These are phyloP conservation scores for Panurus biarmicus DNA, from an alignment of 2,113 vertebrate species.

Conservation along the genomic window DNA sequence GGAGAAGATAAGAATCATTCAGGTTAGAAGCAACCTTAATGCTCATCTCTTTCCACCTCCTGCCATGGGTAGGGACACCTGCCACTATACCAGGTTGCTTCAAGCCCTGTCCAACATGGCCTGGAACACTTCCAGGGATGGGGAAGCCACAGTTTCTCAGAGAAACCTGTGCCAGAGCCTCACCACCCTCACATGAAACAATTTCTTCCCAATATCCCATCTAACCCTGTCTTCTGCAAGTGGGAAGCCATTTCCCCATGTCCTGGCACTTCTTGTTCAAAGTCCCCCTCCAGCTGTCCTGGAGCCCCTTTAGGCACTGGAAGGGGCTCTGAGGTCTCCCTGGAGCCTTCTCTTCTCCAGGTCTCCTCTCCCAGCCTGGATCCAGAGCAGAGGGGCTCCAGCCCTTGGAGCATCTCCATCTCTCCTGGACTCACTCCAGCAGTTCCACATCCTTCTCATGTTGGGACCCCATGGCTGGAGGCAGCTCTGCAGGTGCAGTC, in stretches of 20 bases:
- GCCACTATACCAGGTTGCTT: neutral
- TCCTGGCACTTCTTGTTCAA: neutral
- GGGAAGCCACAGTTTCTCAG: neutral
- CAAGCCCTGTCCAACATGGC: neutral
- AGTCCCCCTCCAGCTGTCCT: neutral
- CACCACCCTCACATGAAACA: neutral
- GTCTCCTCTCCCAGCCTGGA: neutral
- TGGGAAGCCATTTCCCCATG: neutral
- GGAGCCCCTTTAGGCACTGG: accelerated
- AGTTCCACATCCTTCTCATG: neutral
- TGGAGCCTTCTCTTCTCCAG: neutral
- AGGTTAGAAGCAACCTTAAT: neutral
- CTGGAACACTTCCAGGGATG: neutral
- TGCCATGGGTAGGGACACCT: neutral
- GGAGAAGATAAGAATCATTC: neutral
- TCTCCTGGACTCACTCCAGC: neutral
- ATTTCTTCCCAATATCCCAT: neutral
- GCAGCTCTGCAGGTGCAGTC: neutral
- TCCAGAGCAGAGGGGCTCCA: neutral
- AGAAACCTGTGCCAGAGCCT: neutral
- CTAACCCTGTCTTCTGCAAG: neutral
- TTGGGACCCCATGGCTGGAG: neutral
- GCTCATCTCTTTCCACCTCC: neutral
- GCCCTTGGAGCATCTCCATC: accelerated
- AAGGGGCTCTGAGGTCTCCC: neutral